Evolutionary conservation across 2,113 vertebrate species (phyloP), one percentile per base, ranked within the genome.

Genomic region (Myotis davidii): DNA sequence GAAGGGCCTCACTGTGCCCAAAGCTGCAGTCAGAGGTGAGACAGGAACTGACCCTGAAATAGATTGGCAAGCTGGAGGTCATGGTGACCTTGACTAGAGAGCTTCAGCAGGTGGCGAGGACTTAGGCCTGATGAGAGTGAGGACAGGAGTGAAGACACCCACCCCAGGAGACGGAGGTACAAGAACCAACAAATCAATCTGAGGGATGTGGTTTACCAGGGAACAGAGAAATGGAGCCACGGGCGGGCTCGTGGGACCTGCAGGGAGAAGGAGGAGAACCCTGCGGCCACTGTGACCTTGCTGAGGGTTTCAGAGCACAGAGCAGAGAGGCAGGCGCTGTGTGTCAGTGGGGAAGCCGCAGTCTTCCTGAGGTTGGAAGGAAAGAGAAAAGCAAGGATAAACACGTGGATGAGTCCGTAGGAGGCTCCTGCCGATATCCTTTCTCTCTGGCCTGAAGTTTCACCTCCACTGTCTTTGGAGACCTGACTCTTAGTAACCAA

Each of bases 141-240:
- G 37, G 1, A 5, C n/a, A 48, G 9, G 25, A 67, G 32, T 18
- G 45, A 39, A 3, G 21, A 45, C 27, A 32, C 1, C 0, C 27
- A 32, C 1, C 0, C 50, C 27, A 39, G 50, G 45, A 73, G 17
- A 9, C 1, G 2, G 10, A 32, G n/a, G 27, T 1, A 5, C 27
- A 23, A 85, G 34, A 32, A 21, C 34, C 32, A 27, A 54, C 42
- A 3, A 27, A 48, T 18, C 39, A 14, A 48, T 7, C 9, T 32
- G 23, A 79, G 76, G 59, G 27, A 21, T 21, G 61, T 32, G 45
- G 48, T 52, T 92, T 4, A 25, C 32, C 37, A n/a, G 42, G n/a
- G 45, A 52, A 52, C 6, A 79, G 83, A 83, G 81, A 70, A 70
- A 65, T 3, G 9, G 45, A 64, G 20, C 56, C 29, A 16, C 3